phyloP scores from a whole-genome alignment of 2,888 invertebrate genomes.

The Hirtodrosophila trivittata region DNA sequence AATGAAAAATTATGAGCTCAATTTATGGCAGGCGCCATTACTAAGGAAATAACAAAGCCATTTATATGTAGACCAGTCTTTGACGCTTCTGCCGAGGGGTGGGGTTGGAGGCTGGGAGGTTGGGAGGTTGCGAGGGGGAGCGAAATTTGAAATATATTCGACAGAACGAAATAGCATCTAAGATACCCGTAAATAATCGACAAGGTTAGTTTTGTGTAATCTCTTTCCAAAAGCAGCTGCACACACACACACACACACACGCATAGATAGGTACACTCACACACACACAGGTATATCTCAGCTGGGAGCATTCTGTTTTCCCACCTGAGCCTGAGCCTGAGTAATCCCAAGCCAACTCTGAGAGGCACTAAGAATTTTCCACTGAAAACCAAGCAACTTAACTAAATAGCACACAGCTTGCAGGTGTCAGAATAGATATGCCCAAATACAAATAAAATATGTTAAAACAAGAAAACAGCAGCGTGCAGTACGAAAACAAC shows the following conservation, averaged over 20 bases:
- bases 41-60: constrained; percentile 64
- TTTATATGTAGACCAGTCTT: constrained; percentile 38
- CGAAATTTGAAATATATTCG: too few species aligned
- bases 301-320: neutral
- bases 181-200: too few species aligned
- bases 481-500: neutral
- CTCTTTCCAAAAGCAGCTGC: too few species aligned
- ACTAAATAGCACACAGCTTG: constrained; percentile 59
- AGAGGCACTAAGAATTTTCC: constrained; percentile 47
- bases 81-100: too few species aligned
- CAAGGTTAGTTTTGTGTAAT: too few species aligned
- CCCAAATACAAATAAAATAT: constrained; percentile 55
- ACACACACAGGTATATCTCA: neutral
- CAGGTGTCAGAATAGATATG: constrained; percentile 31
- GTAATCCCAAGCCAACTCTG: constrained; percentile 30
- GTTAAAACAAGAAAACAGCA: constrained; percentile 25
- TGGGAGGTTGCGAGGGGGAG: too few species aligned
- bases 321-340: neutral
- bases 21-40: constrained; percentile 67
- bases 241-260: neutral
- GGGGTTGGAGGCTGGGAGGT: too few species aligned
- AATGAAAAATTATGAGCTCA: constrained; percentile 72
- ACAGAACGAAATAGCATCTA: too few species aligned
- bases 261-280: neutral
- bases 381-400: constrained; percentile 49